Conservation (phyloP, 2,797 vertebrate species). For the Muraenolepis orangiensis region DNA sequence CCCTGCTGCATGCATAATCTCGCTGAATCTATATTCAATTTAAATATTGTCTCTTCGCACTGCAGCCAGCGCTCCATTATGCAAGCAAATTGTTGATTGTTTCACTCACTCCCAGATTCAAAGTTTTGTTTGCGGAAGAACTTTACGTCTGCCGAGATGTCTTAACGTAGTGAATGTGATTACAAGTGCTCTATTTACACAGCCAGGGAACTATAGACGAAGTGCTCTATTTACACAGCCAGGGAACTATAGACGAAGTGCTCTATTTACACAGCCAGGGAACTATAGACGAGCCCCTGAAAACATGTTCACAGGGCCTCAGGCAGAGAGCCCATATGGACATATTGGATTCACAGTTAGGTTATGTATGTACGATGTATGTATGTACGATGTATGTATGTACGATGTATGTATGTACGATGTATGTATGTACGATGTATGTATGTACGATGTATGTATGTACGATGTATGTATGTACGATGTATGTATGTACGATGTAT, state of each 20-base stretch:
- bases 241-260: slow-evolving; percentile 47
- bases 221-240: slow-evolving; percentile 52
- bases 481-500: slow-evolving; percentile 22
- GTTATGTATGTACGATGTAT: slow-evolving; percentile 22
- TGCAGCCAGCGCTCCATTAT: slow-evolving; percentile 44
- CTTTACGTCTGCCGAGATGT: slow-evolving; percentile 49
- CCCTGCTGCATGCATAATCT: slow-evolving; percentile 64
- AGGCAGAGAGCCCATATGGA: slow-evolving; percentile 59
- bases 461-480: slow-evolving; percentile 35
- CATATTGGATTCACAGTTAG: slow-evolving; percentile 73
- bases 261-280: slow-evolving; percentile 49
- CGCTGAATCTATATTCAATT: slow-evolving; percentile 50
- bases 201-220: slow-evolving; percentile 39
- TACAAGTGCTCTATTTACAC: slow-evolving; percentile 60
- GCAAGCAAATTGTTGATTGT: slow-evolving; percentile 52
- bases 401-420: slow-evolving; percentile 35
- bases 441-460: slow-evolving; percentile 33
- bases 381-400: slow-evolving; percentile 33
- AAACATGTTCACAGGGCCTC: slow-evolving; percentile 67
- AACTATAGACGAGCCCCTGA: slow-evolving; percentile 62
- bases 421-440: slow-evolving; percentile 22
- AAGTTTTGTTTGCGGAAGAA: slow-evolving; percentile 43
- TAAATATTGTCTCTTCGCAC: slow-evolving; percentile 50
- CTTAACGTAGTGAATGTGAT: slow-evolving; percentile 70
- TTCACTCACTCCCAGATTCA: slow-evolving; percentile 40